These are phyloP conservation scores for Macroglossus sobrinus DNA, from an alignment of 2,113 vertebrate species.

Conservation along the genomic window DNA sequence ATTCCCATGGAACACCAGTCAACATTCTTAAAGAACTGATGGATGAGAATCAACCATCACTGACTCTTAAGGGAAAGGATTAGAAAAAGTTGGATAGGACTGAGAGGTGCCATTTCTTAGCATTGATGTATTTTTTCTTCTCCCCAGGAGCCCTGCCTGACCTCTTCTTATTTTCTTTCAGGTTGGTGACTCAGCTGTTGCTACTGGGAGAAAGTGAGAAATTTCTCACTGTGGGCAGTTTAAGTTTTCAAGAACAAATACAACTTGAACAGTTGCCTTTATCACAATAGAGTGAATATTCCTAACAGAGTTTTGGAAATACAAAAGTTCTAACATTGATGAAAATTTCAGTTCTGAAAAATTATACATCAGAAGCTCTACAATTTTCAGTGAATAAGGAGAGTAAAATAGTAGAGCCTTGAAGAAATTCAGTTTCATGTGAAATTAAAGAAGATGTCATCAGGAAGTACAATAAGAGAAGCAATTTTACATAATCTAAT, in stretches of 20 bases:
- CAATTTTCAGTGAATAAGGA: background rate
- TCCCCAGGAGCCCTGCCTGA: background rate
- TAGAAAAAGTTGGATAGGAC: background rate
- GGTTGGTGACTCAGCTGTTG: background rate
- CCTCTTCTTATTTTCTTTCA: background rate
- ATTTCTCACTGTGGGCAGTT: background rate
- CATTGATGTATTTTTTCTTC: background rate
- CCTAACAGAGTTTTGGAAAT: background rate
- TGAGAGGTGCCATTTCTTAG: background rate
- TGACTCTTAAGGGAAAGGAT: background rate
- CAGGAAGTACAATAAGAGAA: background rate
- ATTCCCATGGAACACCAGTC: background rate
- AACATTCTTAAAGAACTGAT: background rate
- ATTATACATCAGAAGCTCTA: background rate
- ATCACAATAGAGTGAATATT: background rate
- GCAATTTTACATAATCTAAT: background rate
- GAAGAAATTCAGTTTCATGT: background rate
- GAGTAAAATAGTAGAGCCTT: background rate
- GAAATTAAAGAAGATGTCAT: background rate
- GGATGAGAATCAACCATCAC: background rate
- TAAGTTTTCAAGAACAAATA: background rate
- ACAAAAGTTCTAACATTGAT: background rate
- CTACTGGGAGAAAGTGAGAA: constrained; percentile 1
- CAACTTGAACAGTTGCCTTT: background rate
- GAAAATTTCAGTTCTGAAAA: constrained; percentile 25